phyloP scores from a whole-genome alignment of 2,888 invertebrate genomes.

The Diaphora mendica region DNA sequence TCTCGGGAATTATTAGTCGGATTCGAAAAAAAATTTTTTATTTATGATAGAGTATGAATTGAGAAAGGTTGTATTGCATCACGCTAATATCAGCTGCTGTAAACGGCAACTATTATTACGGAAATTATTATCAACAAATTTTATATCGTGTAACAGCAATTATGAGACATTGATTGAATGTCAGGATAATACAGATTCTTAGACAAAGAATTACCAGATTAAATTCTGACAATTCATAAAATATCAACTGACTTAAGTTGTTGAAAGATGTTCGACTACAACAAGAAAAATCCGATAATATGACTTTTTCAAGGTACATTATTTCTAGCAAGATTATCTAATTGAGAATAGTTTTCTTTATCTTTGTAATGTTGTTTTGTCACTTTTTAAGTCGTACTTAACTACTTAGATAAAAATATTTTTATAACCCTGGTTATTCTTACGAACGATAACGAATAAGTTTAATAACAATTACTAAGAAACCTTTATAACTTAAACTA shows the following conservation, averaged over 20 bases:
- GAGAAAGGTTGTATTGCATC: too few species aligned
- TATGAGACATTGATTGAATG: background rate
- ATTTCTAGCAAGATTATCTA: background rate
- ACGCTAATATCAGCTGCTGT: background rate
- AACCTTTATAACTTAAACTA: background rate
- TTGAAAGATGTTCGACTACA: too few species aligned
- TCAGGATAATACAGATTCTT: too few species aligned
- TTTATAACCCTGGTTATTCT: background rate
- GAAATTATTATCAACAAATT: too few species aligned
- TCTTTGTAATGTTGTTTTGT: background rate
- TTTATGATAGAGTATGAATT: background rate
- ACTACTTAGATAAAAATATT: too few species aligned
- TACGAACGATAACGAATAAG: background rate
- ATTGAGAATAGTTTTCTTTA: background rate
- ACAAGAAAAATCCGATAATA: too few species aligned
- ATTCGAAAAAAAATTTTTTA: background rate
- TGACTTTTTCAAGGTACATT: background rate
- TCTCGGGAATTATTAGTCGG: background rate
- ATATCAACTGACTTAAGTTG: too few species aligned
- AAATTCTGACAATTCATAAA: too few species aligned
- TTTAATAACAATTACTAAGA: too few species aligned
- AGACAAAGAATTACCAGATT: too few species aligned
- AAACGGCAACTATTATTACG: background rate
- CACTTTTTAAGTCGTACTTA: background rate
- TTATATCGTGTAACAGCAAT: background rate